Conservation (phyloP, 1,140 invertebrate genomes). For the Myzus persicae region DNA sequence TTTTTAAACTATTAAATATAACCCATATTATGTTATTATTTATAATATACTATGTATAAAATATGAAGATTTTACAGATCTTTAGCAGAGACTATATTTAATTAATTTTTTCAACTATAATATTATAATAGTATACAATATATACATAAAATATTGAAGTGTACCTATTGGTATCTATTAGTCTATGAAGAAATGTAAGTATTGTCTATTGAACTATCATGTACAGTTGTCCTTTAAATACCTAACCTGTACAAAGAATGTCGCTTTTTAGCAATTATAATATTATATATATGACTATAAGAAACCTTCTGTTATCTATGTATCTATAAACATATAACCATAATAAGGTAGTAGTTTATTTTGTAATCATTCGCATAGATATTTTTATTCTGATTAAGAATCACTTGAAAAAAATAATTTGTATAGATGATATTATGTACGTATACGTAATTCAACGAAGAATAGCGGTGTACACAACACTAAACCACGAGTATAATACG, state of each 20-base stretch:
- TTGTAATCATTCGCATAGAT: not conserved
- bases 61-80: not conserved
- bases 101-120: not conserved
- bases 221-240: not conserved
- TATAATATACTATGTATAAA: not conserved
- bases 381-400: not conserved
- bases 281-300: not conserved
- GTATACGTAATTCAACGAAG: not conserved
- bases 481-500: not conserved
- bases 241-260: not conserved
- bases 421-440: not conserved
- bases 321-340: not conserved
- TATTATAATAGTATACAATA: not conserved
- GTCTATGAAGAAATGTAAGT: not conserved
- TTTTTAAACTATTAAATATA: too few relatives aligned
- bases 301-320: not conserved
- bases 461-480: not conserved
- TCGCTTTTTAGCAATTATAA: not conserved
- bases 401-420: not conserved
- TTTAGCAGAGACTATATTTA: not conserved
- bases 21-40: too few relatives aligned
- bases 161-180: too few relatives aligned
- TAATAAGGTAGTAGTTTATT: not conserved
- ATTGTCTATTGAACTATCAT: not conserved
- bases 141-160: not conserved